Evolutionary conservation across 2,888 invertebrate species (phyloP).

Genomic region (Cephus pulcher): DNA sequence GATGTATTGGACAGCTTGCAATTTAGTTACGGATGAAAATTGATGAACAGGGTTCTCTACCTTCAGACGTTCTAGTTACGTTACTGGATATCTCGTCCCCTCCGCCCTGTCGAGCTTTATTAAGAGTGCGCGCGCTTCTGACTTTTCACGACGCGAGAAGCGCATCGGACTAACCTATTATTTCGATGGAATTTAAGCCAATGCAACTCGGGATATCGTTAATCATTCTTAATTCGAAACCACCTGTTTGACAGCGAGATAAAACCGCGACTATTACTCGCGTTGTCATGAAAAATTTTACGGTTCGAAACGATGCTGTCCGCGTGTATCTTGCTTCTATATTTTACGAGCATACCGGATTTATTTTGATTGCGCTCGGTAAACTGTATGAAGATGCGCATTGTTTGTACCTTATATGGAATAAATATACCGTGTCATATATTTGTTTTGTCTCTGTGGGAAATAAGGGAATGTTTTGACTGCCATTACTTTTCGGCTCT

Average conservation of each 20-base stretch:
- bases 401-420: not conserved
- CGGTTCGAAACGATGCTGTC: not conserved
- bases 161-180: constrained; percentile 22
- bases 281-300: not conserved
- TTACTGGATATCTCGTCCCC: not conserved
- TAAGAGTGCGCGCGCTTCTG: constrained; percentile 27
- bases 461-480: not conserved
- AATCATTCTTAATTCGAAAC: constrained; percentile 19
- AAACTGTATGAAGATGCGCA: not conserved
- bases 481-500: not conserved
- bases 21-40: not conserved
- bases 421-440: not conserved
- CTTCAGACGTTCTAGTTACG: not conserved
- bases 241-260: constrained; percentile 13
- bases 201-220: constrained; percentile 10
- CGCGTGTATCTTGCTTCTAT: not conserved
- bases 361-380: not conserved
- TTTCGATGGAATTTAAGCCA: constrained; percentile 15
- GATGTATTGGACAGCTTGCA: not conserved
- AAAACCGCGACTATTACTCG: not conserved
- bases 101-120: constrained; percentile 10
- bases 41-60: not conserved
- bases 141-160: constrained; percentile 23
- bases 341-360: not conserved
- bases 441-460: not conserved